Evolutionary conservation across 2,797 vertebrate species (phyloP).

Genomic region (Pseudotriccus pelzelni): DNA sequence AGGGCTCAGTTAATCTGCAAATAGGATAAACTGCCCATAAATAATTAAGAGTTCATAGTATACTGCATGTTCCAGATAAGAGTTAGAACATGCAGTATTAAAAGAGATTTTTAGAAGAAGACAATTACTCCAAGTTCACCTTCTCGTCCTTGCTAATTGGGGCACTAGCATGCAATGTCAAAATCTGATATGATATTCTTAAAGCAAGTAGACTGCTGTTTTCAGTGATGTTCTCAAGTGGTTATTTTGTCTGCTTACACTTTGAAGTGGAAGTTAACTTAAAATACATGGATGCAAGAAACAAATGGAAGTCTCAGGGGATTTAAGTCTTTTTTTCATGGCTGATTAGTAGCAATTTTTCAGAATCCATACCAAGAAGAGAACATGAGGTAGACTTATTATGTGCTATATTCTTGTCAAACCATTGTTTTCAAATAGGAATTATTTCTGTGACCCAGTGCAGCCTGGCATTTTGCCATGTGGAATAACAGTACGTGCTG

Average conservation of each 20-base stretch:
- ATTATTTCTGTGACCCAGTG: background rate
- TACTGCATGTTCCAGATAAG: background rate
- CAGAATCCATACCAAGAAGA: background rate
- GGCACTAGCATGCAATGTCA: background rate
- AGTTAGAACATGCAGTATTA: background rate
- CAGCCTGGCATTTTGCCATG: background rate
- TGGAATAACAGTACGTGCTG: background rate
- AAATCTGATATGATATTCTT: background rate
- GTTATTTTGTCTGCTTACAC: background rate
- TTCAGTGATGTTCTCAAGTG: background rate
- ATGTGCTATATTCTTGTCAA: background rate
- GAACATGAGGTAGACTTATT: background rate
- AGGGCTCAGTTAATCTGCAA: slow-evolving; percentile 10
- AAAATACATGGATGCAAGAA: background rate
- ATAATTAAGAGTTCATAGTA: slow-evolving; percentile 17
- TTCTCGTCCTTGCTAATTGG: slow-evolving; percentile 6
- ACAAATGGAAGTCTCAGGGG: background rate
- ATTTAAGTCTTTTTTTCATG: background rate
- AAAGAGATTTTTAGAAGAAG: background rate
- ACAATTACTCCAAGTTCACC: background rate
- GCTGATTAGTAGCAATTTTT: background rate
- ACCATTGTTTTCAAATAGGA: background rate
- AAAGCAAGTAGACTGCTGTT: background rate
- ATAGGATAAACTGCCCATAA: slow-evolving; percentile 28
- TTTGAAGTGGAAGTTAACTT: background rate